These are phyloP conservation scores for Bombyx huttoni DNA, from an alignment of 2,888 invertebrate species.

Conservation along the genomic window DNA sequence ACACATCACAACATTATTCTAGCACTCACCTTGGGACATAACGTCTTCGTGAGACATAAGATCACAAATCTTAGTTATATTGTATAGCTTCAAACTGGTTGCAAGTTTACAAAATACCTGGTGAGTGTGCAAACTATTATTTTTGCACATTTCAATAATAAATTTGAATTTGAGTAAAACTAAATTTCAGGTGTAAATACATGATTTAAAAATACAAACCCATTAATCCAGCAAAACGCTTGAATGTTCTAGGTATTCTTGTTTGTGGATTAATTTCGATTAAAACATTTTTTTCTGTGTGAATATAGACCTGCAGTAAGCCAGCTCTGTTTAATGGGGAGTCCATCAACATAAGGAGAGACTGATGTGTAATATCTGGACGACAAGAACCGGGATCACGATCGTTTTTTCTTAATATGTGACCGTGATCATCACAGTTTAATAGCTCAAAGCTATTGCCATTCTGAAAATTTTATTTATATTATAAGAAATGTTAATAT, in stretches of 20 bases:
- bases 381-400: constrained; percentile 90
- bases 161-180: too few relatives aligned
- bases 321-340: constrained; percentile 97
- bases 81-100: too few relatives aligned
- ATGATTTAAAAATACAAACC: constrained; percentile 64
- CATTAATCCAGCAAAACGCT: constrained; percentile 96
- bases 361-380: constrained; percentile 98
- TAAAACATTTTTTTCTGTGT: constrained; percentile 91
- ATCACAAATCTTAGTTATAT: too few relatives aligned
- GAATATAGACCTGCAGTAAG: constrained; percentile 93
- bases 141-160: too few relatives aligned
- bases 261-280: constrained; percentile 98
- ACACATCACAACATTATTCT: not conserved
- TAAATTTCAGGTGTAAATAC: too few relatives aligned
- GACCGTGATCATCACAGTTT: constrained; percentile 93
- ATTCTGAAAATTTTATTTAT: constrained; percentile 69
- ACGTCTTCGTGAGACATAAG: too few relatives aligned
- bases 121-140: too few relatives aligned
- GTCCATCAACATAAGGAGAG: constrained; percentile 96
- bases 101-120: too few relatives aligned
- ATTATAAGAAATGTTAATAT: too few relatives aligned
- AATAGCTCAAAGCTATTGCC: constrained; percentile 91
- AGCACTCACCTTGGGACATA: too few relatives aligned
- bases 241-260: constrained; percentile 96
- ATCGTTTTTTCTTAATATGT: constrained; percentile 87